These are phyloP conservation scores for Drosophila pegasa DNA, from an alignment of 2,888 invertebrate species.

Conservation along the genomic window DNA sequence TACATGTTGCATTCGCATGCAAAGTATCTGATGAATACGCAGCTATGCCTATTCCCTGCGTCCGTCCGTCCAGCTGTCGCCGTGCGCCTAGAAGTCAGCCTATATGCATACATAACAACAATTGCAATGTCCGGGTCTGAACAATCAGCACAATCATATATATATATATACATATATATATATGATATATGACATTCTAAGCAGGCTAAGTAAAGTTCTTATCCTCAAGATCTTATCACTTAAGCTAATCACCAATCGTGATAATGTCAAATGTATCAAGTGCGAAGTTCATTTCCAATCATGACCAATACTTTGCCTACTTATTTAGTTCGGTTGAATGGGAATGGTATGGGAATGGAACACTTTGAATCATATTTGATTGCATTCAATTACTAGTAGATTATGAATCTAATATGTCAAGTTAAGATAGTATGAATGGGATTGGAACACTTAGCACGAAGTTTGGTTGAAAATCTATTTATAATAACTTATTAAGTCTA, in stretches of 20 bases:
- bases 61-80: neutral
- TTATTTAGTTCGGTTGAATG: neutral
- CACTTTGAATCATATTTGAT: too few species aligned
- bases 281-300: neutral
- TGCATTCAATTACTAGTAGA: too few species aligned
- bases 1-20: slow-evolving; percentile 60
- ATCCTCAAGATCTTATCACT: slow-evolving; percentile 1
- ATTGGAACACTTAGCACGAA: neutral
- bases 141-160: slow-evolving; percentile 10
- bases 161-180: neutral
- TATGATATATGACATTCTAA: slow-evolving; percentile 8
- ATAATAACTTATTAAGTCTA: too few species aligned
- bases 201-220: slow-evolving; percentile 1
- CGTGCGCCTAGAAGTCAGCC: slow-evolving; percentile 20
- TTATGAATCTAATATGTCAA: too few species aligned
- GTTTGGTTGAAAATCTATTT: too few species aligned
- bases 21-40: slow-evolving; percentile 72
- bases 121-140: slow-evolving; percentile 49
- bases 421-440: too few species aligned
- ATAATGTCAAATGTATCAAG: slow-evolving; percentile 2
- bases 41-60: slow-evolving; percentile 6
- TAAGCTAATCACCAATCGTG: neutral
- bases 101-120: slow-evolving; percentile 18
- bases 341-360: neutral
- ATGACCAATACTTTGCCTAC: neutral